Percentiles rank a stretch among this genome's conserved stretches.
These are phyloP conservation scores for Chaetoderma sp. DNA, from an alignment of 2,888 invertebrate genomes.

Conservation along the genomic window DNA sequence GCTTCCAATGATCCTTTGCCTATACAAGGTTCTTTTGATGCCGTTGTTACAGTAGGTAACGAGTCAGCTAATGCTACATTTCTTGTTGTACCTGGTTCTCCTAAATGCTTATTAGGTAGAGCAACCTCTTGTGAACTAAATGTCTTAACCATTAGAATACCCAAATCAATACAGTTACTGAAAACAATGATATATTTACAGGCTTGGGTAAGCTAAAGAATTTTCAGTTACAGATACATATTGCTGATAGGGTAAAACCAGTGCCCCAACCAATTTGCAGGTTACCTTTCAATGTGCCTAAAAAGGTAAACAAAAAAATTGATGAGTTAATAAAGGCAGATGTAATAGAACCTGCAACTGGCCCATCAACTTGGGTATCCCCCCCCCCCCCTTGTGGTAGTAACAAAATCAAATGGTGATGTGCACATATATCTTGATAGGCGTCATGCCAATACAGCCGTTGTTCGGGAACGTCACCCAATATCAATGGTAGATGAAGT, in stretches of 20 bases:
- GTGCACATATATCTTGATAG: conserved; percentile 16
- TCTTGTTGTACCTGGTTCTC: no score
- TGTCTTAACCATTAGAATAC: neutral
- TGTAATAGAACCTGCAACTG: neutral
- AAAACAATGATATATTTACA: neutral
- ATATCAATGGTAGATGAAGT: conserved; percentile 19
- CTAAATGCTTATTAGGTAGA: neutral
- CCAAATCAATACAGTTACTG: neutral
- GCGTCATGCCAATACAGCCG: conserved; percentile 6
- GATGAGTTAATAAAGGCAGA: neutral
- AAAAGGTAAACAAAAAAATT: neutral
- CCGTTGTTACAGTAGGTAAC: neutral
- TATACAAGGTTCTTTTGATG: neutral
- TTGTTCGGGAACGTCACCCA: conserved; percentile 10
- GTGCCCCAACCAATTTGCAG: neutral
- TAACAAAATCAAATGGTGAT: conserved; percentile 23
- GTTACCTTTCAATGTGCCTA: neutral
- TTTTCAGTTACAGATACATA: neutral
- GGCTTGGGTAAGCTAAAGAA: neutral
- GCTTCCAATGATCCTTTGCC: neutral
- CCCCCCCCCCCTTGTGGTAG: conserved; percentile 14
- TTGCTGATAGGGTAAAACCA: neutral
- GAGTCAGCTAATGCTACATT: neutral
- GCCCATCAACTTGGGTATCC: neutral
- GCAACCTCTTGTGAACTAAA: neutral